Evolutionary conservation across 2,113 vertebrate species (phyloP), one percentile per base, ranked within the genome.

Genomic region (Acinonyx jubatus): DNA sequence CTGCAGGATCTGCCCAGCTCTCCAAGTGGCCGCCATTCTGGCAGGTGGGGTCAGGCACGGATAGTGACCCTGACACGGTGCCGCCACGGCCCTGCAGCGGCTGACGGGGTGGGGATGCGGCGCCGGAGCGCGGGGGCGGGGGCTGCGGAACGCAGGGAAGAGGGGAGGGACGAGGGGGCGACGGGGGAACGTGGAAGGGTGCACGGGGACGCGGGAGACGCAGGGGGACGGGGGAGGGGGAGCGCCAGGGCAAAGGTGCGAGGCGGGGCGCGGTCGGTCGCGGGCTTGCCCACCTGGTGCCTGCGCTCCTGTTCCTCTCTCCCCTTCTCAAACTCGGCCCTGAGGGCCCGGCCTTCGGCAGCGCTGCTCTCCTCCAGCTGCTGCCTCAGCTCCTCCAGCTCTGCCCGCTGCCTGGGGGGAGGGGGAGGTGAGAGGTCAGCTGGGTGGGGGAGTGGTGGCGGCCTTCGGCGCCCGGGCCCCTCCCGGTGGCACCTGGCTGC

Each of bases 281-380:
- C 57, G 1, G 13, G 14, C 1, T 1, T 4, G 29, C 87, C 2
- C n/a, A 99, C 99, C 99, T 99, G 99, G 97, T 99, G 99, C 25
- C 99, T 96, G 87, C 98, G 98, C 94, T 99, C 99, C 98, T 99
- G 99, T 96, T 99, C 99, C 96, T 99, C 99, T 48, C 99, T 96
- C 92, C 97, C 99, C 98, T 99, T 99, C n/a, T 99, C 98, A 3
- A 99, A 99, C 97, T 99, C 99, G 0, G 99, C 99, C 92, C 99
- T 98, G 91, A 99, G 98, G 0, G 99, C 98, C n/a, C 98, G 98
- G 74, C 97, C 98, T 10, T 99, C 98, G 0, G 99, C 97, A 0
- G 98, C 98, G 94, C 98, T 99, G 98, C 99, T 99, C n/a, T 99
- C 99, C 97, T 99, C 99, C 98, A 99, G 97, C 98, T 99, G 99